phyloP scores from a whole-genome alignment of 2,888 invertebrate species.

The Rhorus exstirpatorius region DNA sequence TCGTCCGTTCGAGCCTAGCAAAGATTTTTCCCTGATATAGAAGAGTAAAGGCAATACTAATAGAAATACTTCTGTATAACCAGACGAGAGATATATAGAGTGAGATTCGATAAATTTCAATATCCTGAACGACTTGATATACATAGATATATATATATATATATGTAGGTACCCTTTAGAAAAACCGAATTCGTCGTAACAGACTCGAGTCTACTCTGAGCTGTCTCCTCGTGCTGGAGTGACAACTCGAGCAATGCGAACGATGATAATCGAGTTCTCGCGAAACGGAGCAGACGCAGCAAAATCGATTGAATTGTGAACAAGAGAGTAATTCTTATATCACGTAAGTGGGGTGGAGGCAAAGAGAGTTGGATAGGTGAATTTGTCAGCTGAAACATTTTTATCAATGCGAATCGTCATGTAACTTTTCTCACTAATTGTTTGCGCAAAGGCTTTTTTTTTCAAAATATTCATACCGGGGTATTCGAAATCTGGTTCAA shows the following conservation, averaged over 20 bases:
- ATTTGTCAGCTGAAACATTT: too few species aligned
- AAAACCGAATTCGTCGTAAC: slow-evolving; percentile 26
- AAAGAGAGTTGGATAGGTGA: not conserved
- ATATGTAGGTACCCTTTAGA: not conserved
- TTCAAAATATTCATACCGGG: too few species aligned
- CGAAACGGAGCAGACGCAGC: not conserved
- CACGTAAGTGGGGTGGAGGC: not conserved
- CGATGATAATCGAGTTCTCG: too few species aligned
- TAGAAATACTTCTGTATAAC: slow-evolving; percentile 45
- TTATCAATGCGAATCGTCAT: too few species aligned
- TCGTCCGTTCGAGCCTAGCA: slow-evolving; percentile 33
- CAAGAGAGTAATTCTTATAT: not conserved
- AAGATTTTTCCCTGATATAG: slow-evolving; percentile 53
- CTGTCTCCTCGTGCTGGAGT: not conserved
- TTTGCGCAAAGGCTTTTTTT: too few species aligned
- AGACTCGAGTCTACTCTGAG: slow-evolving; percentile 15
- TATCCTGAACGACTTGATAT: slow-evolving; percentile 34
- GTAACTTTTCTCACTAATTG: too few species aligned
- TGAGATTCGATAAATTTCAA: slow-evolving; percentile 60
- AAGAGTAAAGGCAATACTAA: slow-evolving; percentile 23
- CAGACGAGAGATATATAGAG: slow-evolving; percentile 18
- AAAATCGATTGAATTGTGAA: slow-evolving; percentile 13
- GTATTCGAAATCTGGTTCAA: too few species aligned
- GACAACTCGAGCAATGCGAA: slow-evolving; percentile 12
- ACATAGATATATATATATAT: slow-evolving; percentile 1